Evolutionary conservation across 2,888 invertebrate species (phyloP).

Genomic region (Drosophila prostipennis): DNA sequence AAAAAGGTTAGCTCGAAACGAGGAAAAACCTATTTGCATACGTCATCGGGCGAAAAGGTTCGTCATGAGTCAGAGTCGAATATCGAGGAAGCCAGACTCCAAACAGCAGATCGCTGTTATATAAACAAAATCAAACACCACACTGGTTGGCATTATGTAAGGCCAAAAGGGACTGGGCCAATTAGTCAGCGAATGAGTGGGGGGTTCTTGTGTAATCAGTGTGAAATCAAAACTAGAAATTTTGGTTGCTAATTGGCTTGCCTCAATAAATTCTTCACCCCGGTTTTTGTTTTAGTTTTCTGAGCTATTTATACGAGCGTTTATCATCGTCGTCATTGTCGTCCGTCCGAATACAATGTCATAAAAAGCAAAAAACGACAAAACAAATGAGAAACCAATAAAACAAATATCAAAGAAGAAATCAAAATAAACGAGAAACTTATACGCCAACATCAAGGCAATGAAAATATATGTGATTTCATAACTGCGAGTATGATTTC

Average conservation of each 20-base stretch:
- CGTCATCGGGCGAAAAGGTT: conserved; percentile 42
- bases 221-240: conserved; percentile 36
- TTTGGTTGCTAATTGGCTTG: conserved; percentile 46
- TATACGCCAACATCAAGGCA: conserved; percentile 17
- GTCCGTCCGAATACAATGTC: conserved; percentile 36
- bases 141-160: conserved; percentile 50
- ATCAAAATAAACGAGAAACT: conserved; percentile 27
- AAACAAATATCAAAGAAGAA: conserved; percentile 68
- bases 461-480: conserved; percentile 42
- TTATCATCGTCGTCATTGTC: conserved; percentile 49
- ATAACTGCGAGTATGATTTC: conserved; percentile 30
- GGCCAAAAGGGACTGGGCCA: conserved; percentile 20
- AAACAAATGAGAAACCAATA: conserved; percentile 67
- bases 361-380: conserved; percentile 49
- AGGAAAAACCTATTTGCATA: conserved; percentile 41
- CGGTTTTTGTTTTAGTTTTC: conserved; percentile 18
- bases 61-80: conserved; percentile 45
- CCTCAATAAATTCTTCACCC: conserved; percentile 49
- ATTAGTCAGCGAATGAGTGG: conserved; percentile 29
- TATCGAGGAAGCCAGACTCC: conserved; percentile 29
- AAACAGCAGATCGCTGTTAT: conserved; percentile 3
- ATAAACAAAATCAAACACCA: conserved; percentile 10
- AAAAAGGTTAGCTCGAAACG: conserved; percentile 3
- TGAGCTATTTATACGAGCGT: conserved; percentile 40
- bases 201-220: conserved; percentile 32